Conservation (phyloP, 2,113 vertebrate species). For the Hystrix cristata region DNA sequence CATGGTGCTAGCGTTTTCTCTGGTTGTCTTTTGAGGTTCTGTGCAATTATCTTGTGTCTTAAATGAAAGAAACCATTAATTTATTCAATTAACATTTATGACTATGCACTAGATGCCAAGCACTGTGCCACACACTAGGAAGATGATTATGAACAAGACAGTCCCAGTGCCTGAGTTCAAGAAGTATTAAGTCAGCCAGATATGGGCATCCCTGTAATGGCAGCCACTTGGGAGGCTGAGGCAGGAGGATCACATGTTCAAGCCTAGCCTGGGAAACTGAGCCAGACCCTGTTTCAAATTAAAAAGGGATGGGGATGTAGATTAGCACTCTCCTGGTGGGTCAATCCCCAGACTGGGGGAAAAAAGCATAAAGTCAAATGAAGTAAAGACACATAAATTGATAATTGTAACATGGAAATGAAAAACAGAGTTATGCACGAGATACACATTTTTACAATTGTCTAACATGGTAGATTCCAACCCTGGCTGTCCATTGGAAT, state of each 20-base stretch:
- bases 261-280: background rate
- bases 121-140: background rate
- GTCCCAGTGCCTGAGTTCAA: background rate
- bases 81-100: background rate
- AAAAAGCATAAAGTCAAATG: background rate
- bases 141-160: background rate
- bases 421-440: background rate
- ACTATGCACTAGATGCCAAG: background rate
- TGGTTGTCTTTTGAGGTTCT: background rate
- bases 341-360: background rate
- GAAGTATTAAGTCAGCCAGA: background rate
- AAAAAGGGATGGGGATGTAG: background rate
- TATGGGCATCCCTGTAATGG: background rate
- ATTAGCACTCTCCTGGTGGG: background rate
- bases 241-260: background rate
- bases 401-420: background rate
- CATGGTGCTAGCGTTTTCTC: background rate
- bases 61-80: slow-evolving; percentile 56
- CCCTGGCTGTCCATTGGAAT: background rate
- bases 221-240: background rate
- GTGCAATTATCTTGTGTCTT: background rate
- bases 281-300: background rate
- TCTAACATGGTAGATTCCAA: background rate
- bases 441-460: background rate
- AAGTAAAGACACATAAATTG: background rate